Conservation (phyloP, 2,888 invertebrate genomes). For the Isoperla grammatica region DNA sequence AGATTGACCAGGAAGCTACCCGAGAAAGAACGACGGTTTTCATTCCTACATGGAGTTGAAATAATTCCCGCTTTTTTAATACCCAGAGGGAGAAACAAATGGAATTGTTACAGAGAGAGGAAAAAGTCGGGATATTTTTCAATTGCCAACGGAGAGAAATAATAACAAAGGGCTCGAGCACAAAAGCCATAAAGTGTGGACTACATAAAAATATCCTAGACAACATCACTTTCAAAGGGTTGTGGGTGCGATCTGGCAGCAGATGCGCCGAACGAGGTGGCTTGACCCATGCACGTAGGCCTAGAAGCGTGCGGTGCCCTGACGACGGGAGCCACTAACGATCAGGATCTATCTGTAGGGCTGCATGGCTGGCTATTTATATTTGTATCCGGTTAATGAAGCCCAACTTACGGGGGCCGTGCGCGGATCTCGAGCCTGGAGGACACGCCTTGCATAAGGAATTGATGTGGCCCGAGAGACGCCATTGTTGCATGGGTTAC, state of each 20-base stretch:
- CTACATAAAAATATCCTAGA: slow-evolving; percentile 9
- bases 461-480: no score
- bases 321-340: slow-evolving; percentile 7
- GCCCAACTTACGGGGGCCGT: no score
- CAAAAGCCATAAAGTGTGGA: slow-evolving; percentile 7
- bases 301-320: background rate
- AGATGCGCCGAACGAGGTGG: slow-evolving; percentile 3
- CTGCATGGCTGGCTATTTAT: no score
- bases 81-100: slow-evolving; percentile 8
- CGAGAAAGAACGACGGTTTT: background rate
- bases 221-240: slow-evolving; percentile 6
- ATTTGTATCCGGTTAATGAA: no score
- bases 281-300: background rate
- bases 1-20: no score
- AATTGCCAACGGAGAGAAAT: slow-evolving; percentile 8
- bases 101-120: background rate
- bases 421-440: no score
- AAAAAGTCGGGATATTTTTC: slow-evolving; percentile 14
- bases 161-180: background rate
- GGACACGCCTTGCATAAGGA: no score
- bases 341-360: background rate
- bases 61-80: slow-evolving; percentile 7
- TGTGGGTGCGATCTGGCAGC: slow-evolving; percentile 4
- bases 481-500: no score
- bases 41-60: slow-evolving; percentile 10